Conservation (phyloP, 1,140 invertebrate species). For the Procambarus virginalis region DNA sequence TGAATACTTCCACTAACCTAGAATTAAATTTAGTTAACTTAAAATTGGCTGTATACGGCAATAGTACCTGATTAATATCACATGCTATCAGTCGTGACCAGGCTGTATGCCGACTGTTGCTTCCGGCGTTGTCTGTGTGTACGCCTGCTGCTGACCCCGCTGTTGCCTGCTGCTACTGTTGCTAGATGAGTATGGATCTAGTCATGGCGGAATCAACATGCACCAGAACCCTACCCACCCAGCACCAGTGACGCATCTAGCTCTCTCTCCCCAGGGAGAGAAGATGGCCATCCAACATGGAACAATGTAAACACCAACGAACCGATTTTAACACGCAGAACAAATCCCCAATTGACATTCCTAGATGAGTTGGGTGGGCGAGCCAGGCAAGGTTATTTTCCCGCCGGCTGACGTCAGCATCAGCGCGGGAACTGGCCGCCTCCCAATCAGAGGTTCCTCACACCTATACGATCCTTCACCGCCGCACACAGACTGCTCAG, state of each 20-base stretch:
- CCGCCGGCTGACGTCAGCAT: neutral
- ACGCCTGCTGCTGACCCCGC: neutral
- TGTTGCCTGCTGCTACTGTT: neutral
- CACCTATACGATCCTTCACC: neutral
- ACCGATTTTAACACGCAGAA: neutral
- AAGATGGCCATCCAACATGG: neutral
- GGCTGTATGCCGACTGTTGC: too few species aligned
- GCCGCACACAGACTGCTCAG: too few species aligned
- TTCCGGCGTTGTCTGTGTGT: neutral
- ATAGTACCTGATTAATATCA: too few species aligned
- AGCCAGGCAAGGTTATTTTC: neutral
- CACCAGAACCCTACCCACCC: conserved; percentile 86
- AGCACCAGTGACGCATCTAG: conserved; percentile 55
- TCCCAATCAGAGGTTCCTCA: neutral
- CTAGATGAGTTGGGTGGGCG: neutral
- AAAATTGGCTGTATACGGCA: too few species aligned
- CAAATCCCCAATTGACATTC: neutral
- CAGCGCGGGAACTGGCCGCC: neutral
- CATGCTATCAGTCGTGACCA: too few species aligned
- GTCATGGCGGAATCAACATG: conserved; percentile 81
- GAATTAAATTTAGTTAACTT: too few species aligned
- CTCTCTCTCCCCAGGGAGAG: neutral
- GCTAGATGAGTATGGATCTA: conserved; percentile 90
- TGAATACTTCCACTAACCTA: too few species aligned
- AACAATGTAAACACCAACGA: neutral